Evolutionary conservation across 2,888 invertebrate species (phyloP).

Genomic region (Epiblema foenella): DNA sequence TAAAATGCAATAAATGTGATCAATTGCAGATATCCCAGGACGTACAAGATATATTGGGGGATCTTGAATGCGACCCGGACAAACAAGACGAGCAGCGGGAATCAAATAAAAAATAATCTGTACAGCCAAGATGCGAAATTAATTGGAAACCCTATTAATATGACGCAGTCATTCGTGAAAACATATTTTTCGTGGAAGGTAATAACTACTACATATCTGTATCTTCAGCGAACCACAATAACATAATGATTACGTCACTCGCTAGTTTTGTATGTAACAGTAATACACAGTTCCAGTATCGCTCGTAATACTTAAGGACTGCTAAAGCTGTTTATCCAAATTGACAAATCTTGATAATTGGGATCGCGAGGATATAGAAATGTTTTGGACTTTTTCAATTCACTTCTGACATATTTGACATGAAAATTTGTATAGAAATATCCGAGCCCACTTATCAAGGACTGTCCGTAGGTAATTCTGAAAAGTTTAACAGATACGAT

Average conservation of each 20-base stretch:
- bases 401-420: neutral
- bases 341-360: neutral
- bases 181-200: constrained; percentile 29
- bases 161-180: constrained; percentile 12
- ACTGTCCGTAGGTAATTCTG: too few species aligned
- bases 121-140: neutral
- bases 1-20: constrained; percentile 9
- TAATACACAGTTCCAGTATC: neutral
- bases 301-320: neutral
- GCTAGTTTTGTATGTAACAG: neutral
- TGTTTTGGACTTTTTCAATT: neutral
- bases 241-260: neutral
- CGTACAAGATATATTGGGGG: constrained; percentile 56
- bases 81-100: constrained; percentile 13
- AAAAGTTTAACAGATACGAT: neutral
- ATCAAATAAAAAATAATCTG: constrained; percentile 9
- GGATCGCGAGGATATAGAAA: neutral
- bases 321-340: neutral
- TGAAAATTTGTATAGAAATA: neutral
- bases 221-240: neutral
- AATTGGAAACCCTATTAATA: constrained; percentile 18
- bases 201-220: neutral
- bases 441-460: neutral
- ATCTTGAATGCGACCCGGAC: constrained; percentile 50
- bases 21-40: constrained; percentile 56